Evolutionary conservation across 2,797 vertebrate genomes (phyloP).

Genomic region (Hoplostethus atlanticus): DNA sequence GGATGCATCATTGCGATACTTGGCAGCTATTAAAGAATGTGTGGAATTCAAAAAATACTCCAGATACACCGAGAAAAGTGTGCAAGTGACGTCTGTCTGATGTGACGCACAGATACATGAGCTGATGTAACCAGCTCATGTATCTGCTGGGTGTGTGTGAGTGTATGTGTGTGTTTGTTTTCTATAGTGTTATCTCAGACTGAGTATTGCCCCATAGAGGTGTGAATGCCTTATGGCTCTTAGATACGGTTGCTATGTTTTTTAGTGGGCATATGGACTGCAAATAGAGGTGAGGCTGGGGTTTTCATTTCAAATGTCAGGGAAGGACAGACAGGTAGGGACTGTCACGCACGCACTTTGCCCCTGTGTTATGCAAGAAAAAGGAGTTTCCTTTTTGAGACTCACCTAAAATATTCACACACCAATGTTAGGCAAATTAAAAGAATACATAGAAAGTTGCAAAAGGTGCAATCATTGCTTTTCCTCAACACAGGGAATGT

Average conservation of each 20-base stretch:
- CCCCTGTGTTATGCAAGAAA: conserved; percentile 15
- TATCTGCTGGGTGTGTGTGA: conserved; percentile 31
- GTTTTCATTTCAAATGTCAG: conserved; percentile 67
- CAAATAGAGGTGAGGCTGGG: conserved; percentile 67
- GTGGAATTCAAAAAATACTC: conserved; percentile 48
- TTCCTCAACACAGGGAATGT: background rate
- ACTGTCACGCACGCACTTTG: conserved; percentile 50
- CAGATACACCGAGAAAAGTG: conserved; percentile 1
- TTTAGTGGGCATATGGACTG: conserved; percentile 37
- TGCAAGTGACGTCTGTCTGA: conserved; percentile 16
- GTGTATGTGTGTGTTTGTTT: conserved; percentile 15
- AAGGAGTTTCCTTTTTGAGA: conserved; percentile 57
- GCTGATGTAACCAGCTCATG: conserved; percentile 41
- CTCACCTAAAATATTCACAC: background rate
- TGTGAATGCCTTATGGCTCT: conserved; percentile 34
- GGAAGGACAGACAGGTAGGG: conserved; percentile 37
- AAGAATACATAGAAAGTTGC: conserved; percentile 15
- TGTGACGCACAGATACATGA: conserved; percentile 37
- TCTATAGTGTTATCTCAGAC: conserved; percentile 1
- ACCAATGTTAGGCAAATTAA: background rate
- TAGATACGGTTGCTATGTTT: conserved; percentile 80
- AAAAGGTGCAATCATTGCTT: background rate
- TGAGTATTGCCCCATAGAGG: conserved; percentile 48
- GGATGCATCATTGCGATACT: conserved; percentile 39
- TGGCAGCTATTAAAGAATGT: conserved; percentile 44